Percentiles rank a stretch among this genome's conserved stretches.
Conservation (phyloP, 2,797 vertebrate species). For the Echiichthys vipera region DNA sequence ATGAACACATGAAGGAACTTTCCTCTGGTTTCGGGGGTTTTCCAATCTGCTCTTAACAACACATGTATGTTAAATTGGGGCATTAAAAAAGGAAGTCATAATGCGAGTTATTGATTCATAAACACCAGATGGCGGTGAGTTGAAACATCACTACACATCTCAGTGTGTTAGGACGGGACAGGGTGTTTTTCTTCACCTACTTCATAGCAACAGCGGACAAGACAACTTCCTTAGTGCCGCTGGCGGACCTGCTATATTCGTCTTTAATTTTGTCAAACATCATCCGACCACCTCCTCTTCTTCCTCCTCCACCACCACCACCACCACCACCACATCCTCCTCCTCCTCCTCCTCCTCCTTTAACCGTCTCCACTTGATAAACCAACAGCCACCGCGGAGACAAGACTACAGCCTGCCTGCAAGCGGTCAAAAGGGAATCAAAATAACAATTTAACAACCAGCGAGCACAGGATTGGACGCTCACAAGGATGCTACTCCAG, state of each 20-base stretch:
- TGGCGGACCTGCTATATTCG: constrained; percentile 29
- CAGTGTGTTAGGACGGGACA: constrained; percentile 40
- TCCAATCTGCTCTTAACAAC: neutral
- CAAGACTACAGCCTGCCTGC: constrained; percentile 32
- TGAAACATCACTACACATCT: constrained; percentile 34
- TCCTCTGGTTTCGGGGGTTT: neutral
- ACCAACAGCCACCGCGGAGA: constrained; percentile 40
- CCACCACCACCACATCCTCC: neutral
- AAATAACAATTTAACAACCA: constrained; percentile 41
- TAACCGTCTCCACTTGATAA: constrained; percentile 27
- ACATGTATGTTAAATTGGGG: neutral
- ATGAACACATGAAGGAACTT: constrained; percentile 57
- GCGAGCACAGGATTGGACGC: constrained; percentile 41
- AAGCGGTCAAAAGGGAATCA: constrained; percentile 48
- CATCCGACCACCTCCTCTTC: neutral
- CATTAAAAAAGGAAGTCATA: constrained; percentile 34
- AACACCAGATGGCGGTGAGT: constrained; percentile 58
- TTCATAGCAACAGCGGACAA: constrained; percentile 19
- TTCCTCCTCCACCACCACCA: neutral
- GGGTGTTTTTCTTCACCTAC: constrained; percentile 15
- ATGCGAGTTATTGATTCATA: constrained; percentile 3
- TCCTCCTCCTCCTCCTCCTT: constrained; percentile 9
- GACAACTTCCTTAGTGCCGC: constrained; percentile 43
- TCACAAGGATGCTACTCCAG: constrained; percentile 71
- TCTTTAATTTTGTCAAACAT: constrained; percentile 27